Evolutionary conservation across 2,113 vertebrate species (phyloP), one percentile per base, ranked within the genome.

Genomic region (Synodontis membranacea): DNA sequence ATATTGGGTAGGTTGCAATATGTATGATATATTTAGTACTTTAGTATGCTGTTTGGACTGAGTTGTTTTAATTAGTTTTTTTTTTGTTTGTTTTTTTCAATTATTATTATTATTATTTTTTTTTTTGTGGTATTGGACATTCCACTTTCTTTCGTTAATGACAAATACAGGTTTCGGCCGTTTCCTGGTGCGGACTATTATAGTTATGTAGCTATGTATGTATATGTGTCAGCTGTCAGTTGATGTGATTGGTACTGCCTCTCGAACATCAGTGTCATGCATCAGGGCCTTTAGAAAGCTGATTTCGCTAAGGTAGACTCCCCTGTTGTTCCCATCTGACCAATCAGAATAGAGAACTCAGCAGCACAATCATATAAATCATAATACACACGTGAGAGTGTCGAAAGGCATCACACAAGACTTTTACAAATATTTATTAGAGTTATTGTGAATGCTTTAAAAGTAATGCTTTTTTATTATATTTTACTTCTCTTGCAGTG

Each of bases 401-500:
- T 70, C 19, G 64, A 68, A 68, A 34, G 31, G 2, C 15, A 3
- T 17, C 62, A 9, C 37, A 17, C 37, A 70, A 10, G 8, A 42
- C 37, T 72, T 72, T 42, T 39, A 17, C 9, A 9, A 21, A 37
- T 64, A n/a, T 31, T 34, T 14, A 42, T 5, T 21, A 2, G 19
- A 70, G 17, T 39, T 70, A 21, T 39, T 19, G 19, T 21, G 15
- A 21, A 39, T 21, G 42, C 7, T 44, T 28, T 28, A 12, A 1
- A 37, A n/a, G n/a, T n/a, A n/a, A n/a, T n/a, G n/a, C n/a, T n/a
- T 15, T 39, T 50, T 48, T 25, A 44, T 84, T 58, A 25, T 28
- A 72, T 87, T 10, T 84, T 84, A 87, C 56, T 72, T 56, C 37
- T 84, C 89, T 79, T 44, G 60, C 93, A 99, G 98, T 90, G 97